Evolutionary conservation across 1,140 invertebrate species (phyloP).

Genomic region (Drosophila repleta): DNA sequence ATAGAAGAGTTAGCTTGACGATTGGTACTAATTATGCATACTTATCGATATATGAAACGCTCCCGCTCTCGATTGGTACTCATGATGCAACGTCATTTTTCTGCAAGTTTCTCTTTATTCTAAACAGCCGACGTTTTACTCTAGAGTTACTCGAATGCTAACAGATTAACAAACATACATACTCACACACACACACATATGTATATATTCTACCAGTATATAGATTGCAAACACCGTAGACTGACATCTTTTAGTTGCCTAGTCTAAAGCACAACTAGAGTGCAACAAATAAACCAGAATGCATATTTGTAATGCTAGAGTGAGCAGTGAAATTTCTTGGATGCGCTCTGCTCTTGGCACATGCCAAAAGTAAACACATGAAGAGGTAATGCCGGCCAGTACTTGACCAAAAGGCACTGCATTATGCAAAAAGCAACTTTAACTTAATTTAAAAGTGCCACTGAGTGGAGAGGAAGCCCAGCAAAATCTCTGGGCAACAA

Average conservation of each 20-base stretch:
- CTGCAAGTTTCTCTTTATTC: too few relatives aligned
- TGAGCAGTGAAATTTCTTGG: slow-evolving; percentile 42
- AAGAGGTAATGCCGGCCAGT: slow-evolving; percentile 20
- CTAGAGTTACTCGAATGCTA: slow-evolving; percentile 15
- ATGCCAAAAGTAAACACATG: slow-evolving; percentile 18
- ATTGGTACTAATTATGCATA: too few relatives aligned
- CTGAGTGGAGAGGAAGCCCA: slow-evolving; percentile 33
- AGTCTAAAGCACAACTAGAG: slow-evolving; percentile 41
- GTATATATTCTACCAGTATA: too few relatives aligned
- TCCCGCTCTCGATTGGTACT: too few relatives aligned
- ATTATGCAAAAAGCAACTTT: slow-evolving; percentile 59
- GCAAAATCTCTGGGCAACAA: slow-evolving; percentile 17
- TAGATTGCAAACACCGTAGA: background rate
- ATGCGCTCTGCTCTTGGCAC: slow-evolving; percentile 30
- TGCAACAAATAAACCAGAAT: slow-evolving; percentile 44
- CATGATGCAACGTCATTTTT: too few relatives aligned
- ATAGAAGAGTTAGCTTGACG: too few relatives aligned
- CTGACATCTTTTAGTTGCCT: background rate
- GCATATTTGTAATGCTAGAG: slow-evolving; percentile 45
- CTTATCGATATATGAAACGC: too few relatives aligned
- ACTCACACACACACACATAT: background rate
- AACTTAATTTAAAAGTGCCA: slow-evolving; percentile 72
- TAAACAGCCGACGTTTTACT: background rate
- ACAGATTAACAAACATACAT: slow-evolving; percentile 34
- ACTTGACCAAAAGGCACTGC: slow-evolving; percentile 56